Base-by-base conservation (phyloP, 2,113 vertebrate species). In the Prolemur simus region DNA sequence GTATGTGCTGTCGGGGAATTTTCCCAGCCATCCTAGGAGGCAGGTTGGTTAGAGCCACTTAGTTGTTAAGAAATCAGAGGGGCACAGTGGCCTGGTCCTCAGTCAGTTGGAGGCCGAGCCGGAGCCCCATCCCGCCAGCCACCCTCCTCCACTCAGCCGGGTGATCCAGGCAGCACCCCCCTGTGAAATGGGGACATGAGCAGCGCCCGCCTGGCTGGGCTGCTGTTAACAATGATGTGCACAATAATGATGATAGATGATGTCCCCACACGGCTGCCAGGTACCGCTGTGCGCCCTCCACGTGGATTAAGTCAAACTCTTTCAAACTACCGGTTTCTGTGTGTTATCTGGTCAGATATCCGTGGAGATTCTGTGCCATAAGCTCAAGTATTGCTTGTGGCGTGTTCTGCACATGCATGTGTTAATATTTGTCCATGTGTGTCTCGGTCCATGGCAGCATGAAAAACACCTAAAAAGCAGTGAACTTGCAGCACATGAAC, bases 401-500 rank as follows among this genome's bases (percentile, higher is more conserved):
- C 2, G 8, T 1, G 37, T 60, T 18, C 27, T 2, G 10, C 68
- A 32, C 4, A 3, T 18, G 4, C 5, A 17, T 54, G 52, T 15
- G 17, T 54, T 18, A 54, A 5, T 15, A n/a, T 56, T 45, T 2
- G 5, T 21, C 7, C 14, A 20, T 8, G 1, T 0, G 0, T 25
- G 18, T 37, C 54, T 21, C 39, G 42, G 27, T 77, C 42, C 1
- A 17, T n/a, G 5, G 11, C 39, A 54, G 52, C 18, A 8, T 11
- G 8, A 56, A 32, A 47, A 74, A 6, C 29, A 15, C 3, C 34
- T 29, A 29, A 15, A 39, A 66, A 52, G 23, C 3, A 15, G 34
- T 23, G 21, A 0, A 1, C 23, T 27, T 18, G 5, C 23, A 0
- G 32, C 0, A 1, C 1, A 8, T 0, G 49, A 29, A 8, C 13